Evolutionary conservation across 2,888 invertebrate genomes (phyloP).

Genomic region (Griposia aprilina): DNA sequence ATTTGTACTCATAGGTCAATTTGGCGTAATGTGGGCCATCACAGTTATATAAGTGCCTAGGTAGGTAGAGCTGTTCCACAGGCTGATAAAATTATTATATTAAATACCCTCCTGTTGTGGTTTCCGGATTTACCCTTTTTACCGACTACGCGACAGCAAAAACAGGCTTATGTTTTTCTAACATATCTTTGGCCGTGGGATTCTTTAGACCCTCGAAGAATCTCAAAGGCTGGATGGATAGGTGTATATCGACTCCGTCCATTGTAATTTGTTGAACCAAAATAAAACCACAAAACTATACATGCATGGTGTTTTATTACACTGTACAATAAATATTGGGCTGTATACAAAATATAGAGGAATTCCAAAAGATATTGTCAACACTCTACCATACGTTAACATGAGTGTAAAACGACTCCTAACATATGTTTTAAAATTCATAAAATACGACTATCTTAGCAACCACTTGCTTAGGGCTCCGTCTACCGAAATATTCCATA

Average conservation of each 20-base stretch:
- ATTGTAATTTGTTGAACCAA: no score
- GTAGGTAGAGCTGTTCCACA: background rate
- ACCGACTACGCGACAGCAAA: background rate
- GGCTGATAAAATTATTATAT: no score
- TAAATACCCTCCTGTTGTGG: background rate
- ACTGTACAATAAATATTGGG: conserved; percentile 90
- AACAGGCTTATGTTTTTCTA: background rate
- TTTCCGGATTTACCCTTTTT: background rate
- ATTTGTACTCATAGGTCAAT: no score
- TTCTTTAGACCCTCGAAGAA: background rate
- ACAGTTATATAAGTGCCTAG: background rate
- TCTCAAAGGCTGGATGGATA: background rate
- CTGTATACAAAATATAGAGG: conserved; percentile 90
- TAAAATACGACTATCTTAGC: conserved; percentile 75
- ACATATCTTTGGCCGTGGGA: background rate
- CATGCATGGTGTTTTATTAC: conserved; percentile 90
- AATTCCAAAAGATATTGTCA: conserved; percentile 90
- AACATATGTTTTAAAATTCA: conserved; percentile 81
- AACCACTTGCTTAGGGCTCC: conserved; percentile 58
- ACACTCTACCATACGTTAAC: conserved; percentile 86
- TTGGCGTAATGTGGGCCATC: background rate
- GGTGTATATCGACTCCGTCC: no score
- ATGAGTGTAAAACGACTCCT: conserved; percentile 84
- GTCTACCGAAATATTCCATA: conserved; percentile 67
- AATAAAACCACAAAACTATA: conserved; percentile 75